Base-by-base conservation (phyloP, 2,888 invertebrate species). In the Resseliella maxima region DNA sequence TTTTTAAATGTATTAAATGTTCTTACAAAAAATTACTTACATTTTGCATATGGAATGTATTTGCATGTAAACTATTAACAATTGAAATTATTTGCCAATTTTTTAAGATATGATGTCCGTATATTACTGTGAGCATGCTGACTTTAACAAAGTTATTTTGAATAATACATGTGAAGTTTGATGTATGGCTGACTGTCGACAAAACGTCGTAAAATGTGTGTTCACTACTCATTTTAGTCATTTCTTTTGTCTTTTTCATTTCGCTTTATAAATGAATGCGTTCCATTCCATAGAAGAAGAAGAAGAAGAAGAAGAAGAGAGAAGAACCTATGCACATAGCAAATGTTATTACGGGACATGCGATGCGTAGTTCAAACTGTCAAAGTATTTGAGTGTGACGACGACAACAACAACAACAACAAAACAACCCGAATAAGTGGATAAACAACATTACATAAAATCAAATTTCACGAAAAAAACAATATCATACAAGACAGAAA, bases 381-480 rank as follows among this genome's bases (percentile, higher is more conserved):
- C 38, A 10, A 83, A n/a, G 83, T 83, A 27, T 38, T n/a, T 83
- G 36, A n/a, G 31, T 24, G 10, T 31, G 64, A 64, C 27, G 27
- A 38, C 38, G 38, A n/a, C n/a, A n/a, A n/a, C n/a, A n/a, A 83
- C 38, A 83, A 83, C 31, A 83, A 38, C 24, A 83, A 38, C 0
- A n/a, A 38, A 36, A n/a, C 18, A 38, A n/a, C n/a, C n/a, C 21
- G 3, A 72, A 72, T 35, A 31, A 72, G 72, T 72, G 27, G 72
- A 72, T 72, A 72, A 72, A 72, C 72, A 72, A 72, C 72, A 72
- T 72, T 72, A 72, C 72, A 72, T 72, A 72, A 83, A 38, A 83
- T 27, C 3, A 27, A 64, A 3, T 10, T 54, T 10, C 5, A n/a
- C 18, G 18, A 10, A 54, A 3, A 18, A n/a, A n/a, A n/a, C n/a